Percentiles rank a stretch among this genome's conserved stretches.
Conservation (phyloP, 2,113 vertebrate species). For the Leptodactylus fuscus region DNA sequence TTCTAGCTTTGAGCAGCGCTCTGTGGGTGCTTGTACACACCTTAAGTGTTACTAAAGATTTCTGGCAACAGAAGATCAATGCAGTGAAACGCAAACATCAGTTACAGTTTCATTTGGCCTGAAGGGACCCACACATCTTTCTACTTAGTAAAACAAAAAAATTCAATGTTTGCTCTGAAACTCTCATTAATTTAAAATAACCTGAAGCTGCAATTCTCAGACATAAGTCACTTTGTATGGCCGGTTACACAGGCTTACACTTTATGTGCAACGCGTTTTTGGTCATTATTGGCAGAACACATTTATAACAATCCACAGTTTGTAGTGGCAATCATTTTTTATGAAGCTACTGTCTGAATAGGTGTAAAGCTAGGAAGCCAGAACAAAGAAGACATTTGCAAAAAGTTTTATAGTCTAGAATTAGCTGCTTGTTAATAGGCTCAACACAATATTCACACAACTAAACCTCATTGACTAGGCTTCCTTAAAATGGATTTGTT, state of each 20-base stretch:
- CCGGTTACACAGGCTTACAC: conserved; percentile 38
- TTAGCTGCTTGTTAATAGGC: not conserved
- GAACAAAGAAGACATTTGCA: not conserved
- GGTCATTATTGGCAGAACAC: conserved; percentile 47
- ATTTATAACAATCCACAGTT: conserved; percentile 52
- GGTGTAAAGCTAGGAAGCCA: not conserved
- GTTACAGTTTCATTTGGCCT: conserved; percentile 61
- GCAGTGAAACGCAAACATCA: conserved; percentile 62
- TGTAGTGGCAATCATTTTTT: conserved; percentile 43
- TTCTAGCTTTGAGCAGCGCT: conserved; percentile 2
- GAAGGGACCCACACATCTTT: conserved; percentile 39
- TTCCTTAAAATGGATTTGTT: too few species aligned
- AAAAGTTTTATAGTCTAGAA: not conserved
- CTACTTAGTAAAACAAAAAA: conserved; percentile 62
- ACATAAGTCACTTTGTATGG: conserved; percentile 53
- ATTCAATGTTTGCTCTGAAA: conserved; percentile 32
- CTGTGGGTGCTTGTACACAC: conserved; percentile 42
- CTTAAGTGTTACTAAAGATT: conserved; percentile 66
- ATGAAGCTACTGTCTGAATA: conserved; percentile 11
- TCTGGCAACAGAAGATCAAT: conserved; percentile 60
- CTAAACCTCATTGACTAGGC: not conserved
- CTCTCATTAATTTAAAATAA: conserved; percentile 61
- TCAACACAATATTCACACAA: not conserved
- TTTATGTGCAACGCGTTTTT: conserved; percentile 39
- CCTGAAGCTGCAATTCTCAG: conserved; percentile 45